These are phyloP conservation scores for Mesorhabditis belari DNA, from an alignment of 2,888 invertebrate genomes.

Conservation along the genomic window DNA sequence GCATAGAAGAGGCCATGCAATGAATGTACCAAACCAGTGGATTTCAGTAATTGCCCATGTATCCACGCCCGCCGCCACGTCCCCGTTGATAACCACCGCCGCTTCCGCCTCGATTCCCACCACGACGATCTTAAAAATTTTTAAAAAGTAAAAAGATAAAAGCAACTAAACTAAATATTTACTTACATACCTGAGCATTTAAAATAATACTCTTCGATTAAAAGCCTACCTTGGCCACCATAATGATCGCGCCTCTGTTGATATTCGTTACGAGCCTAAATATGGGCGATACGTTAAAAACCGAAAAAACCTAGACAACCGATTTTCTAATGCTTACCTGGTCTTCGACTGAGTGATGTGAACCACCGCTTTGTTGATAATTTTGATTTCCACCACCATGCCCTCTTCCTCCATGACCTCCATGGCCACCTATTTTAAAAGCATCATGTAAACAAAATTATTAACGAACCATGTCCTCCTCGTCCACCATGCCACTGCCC, in stretches of 20 bases:
- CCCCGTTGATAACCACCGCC: conserved; percentile 1
- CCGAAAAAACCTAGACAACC: background rate
- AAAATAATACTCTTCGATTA: no score
- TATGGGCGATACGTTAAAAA: background rate
- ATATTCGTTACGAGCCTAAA: no score
- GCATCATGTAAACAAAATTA: no score
- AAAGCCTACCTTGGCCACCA: no score
- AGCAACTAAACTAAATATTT: no score
- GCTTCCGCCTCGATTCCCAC: conserved; percentile 8
- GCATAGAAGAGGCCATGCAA: no score
- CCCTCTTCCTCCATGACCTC: conserved; percentile 7
- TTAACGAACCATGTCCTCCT: no score
- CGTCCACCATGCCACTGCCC: no score
- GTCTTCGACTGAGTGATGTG: conserved; percentile 5
- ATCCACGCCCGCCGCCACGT: conserved; percentile 4
- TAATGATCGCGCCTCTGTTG: no score
- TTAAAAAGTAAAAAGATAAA: background rate
- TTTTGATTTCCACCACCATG: conserved; percentile 9
- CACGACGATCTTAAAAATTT: background rate
- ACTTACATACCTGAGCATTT: no score
- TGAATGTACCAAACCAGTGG: no score
- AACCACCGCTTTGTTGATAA: background rate
- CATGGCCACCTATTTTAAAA: conserved; percentile 18
- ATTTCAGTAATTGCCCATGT: no score
- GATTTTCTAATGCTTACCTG: conserved; percentile 2